phyloP scores from a whole-genome alignment of 2,888 invertebrate species.

The Aphrophora alni region DNA sequence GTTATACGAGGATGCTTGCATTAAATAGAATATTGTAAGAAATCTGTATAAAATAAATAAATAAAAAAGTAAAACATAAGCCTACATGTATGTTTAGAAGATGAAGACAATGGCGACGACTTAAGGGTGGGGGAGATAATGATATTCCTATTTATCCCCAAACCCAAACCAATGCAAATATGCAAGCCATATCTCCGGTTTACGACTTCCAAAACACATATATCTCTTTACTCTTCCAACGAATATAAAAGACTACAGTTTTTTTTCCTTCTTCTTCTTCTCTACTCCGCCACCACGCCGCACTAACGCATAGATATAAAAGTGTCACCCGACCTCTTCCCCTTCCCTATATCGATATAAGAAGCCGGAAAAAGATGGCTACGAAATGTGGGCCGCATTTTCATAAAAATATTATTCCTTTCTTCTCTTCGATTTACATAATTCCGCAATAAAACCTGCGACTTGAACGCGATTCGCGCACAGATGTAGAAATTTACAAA shows the following conservation, averaged over 20 bases:
- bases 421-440: constrained; percentile 46
- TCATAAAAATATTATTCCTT: constrained; percentile 42
- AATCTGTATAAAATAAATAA: too few relatives aligned
- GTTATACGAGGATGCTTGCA: too few relatives aligned
- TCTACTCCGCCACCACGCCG: too few relatives aligned
- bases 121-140: not conserved
- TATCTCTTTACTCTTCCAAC: constrained; percentile 27
- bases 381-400: constrained; percentile 41
- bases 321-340: not conserved
- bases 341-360: constrained; percentile 30
- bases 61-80: constrained; percentile 10
- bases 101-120: not conserved
- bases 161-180: constrained; percentile 28
- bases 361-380: constrained; percentile 42
- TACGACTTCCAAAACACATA: constrained; percentile 44
- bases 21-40: too few relatives aligned
- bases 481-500: constrained; percentile 43
- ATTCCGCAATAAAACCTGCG: constrained; percentile 48
- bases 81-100: not conserved
- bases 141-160: constrained; percentile 30
- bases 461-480: constrained; percentile 48
- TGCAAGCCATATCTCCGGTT: constrained; percentile 38
- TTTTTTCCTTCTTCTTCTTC: constrained; percentile 12
- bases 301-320: constrained; percentile 23
- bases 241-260: constrained; percentile 20